A percentile compares a stretch with the other conserved stretches of the same genome.
Conservation (phyloP, 2,113 vertebrate genomes). For the Megalops atlanticus region DNA sequence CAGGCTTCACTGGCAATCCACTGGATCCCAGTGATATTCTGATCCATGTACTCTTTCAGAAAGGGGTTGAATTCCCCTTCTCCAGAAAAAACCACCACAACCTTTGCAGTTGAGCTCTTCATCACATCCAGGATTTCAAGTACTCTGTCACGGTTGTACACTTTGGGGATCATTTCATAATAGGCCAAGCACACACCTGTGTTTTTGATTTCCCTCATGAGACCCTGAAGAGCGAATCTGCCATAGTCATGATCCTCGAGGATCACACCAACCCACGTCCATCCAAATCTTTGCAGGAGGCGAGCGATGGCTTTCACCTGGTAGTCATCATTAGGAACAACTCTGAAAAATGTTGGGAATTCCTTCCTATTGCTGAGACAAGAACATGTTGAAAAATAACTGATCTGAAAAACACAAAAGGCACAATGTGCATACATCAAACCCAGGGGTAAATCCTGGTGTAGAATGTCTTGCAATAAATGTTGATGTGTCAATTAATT, state of each 20-base stretch:
- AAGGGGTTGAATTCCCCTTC: slow-evolving; percentile 34
- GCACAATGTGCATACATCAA: neutral
- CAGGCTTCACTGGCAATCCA: slow-evolving; percentile 41
- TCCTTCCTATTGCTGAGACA: slow-evolving; percentile 32
- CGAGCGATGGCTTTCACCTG: slow-evolving; percentile 34
- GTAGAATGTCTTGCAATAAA: too few relatives aligned
- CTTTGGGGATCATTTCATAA: slow-evolving; percentile 36
- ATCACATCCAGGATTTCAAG: slow-evolving; percentile 29
- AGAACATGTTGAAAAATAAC: slow-evolving; percentile 32
- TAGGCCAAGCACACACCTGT: slow-evolving; percentile 30
- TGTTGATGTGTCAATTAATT: too few relatives aligned
- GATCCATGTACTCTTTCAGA: slow-evolving; percentile 26
- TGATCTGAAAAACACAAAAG: slow-evolving; percentile 21
- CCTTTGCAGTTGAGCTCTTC: slow-evolving; percentile 23
- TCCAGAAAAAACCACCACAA: slow-evolving; percentile 28
- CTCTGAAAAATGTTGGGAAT: slow-evolving; percentile 39
- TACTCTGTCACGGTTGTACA: slow-evolving; percentile 22
- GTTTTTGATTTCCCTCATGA: slow-evolving; percentile 24
- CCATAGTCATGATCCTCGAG: slow-evolving; percentile 38
- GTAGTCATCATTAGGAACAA: slow-evolving; percentile 34
- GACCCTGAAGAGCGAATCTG: slow-evolving; percentile 12
- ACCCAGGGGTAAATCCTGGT: too few relatives aligned
- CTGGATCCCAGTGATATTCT: slow-evolving; percentile 34
- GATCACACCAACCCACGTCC: slow-evolving; percentile 35
- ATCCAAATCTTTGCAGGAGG: slow-evolving; percentile 35